Evolutionary conservation across 2,797 vertebrate species (phyloP), one percentile per base, ranked within the genome.

Genomic region (Knipowitschia caucasica): DNA sequence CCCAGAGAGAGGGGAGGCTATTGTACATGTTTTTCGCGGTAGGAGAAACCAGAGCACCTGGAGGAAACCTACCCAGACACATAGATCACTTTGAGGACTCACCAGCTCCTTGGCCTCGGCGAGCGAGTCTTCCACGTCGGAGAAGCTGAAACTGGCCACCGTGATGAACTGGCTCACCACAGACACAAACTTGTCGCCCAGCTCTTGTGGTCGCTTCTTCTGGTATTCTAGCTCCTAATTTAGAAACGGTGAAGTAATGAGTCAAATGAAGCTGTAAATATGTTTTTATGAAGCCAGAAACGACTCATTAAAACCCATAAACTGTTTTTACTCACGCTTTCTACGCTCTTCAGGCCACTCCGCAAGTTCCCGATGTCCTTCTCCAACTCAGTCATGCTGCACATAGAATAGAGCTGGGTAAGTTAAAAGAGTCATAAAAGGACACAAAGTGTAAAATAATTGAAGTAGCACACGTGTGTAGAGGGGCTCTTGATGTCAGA

Each of bases 151-250:
- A 86, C 96, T 97, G 76, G 95, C 96, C 62, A 99, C 77, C 0
- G 97, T 96, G 89, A 98, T 92, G 84, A 99, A 99, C 88, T 99
- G 96, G 88, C 97, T 98, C 85, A 99, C 96, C 0, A 98, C 96
- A 0, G 94, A 93, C 71, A 98, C 94, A 73, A 98, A 99, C 86
- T 99, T 99, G 81, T 99, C 97, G 0, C 94, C 96, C 0, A 85
- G 67, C 63, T 91, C 90, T 33, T 91, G 89, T 15, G 91, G 85
- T 56, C 91, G 90, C 56, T 89, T 89, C 86, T 93, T 96, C 91
- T 99, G 97, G 82, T 90, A 98, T 5, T 96, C 96, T 69, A 99
- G 78, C 76, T 99, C 97, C 97, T 99, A 73, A 56, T 43, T 11
- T 21, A 49, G 18, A 21, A 14, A 26, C 43, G 17, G n/a, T 40